Evolutionary conservation across 2,888 invertebrate species (phyloP), one percentile per base, ranked within the genome.

Genomic region (Petrolisthes cinctipes): DNA sequence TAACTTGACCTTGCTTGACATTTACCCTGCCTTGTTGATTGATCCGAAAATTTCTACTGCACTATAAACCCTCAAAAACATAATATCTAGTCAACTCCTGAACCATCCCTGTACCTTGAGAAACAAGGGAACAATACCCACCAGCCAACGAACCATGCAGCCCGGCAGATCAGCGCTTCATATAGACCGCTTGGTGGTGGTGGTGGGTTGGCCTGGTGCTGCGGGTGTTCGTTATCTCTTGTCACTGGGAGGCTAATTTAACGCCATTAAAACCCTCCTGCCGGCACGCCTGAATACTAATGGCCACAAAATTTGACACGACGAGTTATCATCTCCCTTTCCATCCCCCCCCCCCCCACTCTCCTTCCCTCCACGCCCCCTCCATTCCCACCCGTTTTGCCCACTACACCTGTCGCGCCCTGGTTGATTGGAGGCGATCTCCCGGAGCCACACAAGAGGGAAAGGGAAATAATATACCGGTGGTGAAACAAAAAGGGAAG

Each of bases 221-320:
- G 6, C 20, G 20, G 71, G 20, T n/a, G 11, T 81, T 75, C 56
- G 82, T 75, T 86, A 75, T 82, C 80, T 81, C 61, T 51, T 87
- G 86, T 79, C 79, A 83, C 68, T 73, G 79, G 79, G 61, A 80
- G 76, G 78, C 73, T 79, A 83, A 83, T 83, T 80, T 79, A 84
- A 84, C 84, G 80, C 81, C 76, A 87, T 84, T 84, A 87, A 17
- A 61, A 83, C 23, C 78, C 79, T 61, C 79, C 83, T 57, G 56
- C 61, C 71, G 80, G 79, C 73, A 81, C 66, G 80, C 75, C 73
- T 81, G 84, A 81, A 84, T 87, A 84, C 23, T 83, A 87, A 87
- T 73, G 56, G 56, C 51, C 81, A 66, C 81, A 80, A 71, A 83
- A 71, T 80, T 71, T 83, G 51, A 86, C 66, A 53, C 20, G 23